These are phyloP conservation scores for Origma solitaria DNA, from an alignment of 2,113 vertebrate genomes.

Conservation along the genomic window DNA sequence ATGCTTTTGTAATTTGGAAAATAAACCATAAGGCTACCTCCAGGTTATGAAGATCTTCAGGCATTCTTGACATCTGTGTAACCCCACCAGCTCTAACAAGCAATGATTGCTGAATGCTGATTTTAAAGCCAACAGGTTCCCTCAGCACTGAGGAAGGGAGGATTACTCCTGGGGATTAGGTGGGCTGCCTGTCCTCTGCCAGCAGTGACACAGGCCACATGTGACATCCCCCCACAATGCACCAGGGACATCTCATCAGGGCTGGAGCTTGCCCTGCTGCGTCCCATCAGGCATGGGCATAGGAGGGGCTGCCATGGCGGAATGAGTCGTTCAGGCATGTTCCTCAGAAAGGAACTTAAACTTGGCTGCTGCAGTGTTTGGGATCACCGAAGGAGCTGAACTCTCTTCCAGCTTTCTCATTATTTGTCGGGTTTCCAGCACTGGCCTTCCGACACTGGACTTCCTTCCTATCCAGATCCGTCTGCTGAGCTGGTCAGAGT, in stretches of 20 bases:
- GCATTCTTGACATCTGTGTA: neutral
- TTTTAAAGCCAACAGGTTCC: neutral
- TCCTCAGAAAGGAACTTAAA: neutral
- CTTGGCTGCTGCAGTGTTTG: neutral
- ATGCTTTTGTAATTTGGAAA: neutral
- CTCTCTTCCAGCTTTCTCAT: neutral
- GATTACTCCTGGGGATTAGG: neutral
- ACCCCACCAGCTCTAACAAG: neutral
- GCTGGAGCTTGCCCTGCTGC: neutral
- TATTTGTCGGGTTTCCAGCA: constrained; percentile 6
- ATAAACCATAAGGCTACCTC: neutral
- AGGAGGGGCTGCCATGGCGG: neutral
- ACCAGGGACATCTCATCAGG: neutral
- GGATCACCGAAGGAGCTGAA: neutral
- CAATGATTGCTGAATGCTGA: neutral
- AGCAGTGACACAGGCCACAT: neutral
- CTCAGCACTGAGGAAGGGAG: neutral
- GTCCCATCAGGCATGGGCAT: neutral
- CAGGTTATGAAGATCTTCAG: neutral
- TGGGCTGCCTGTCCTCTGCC: neutral
- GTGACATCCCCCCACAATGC: rapidly evolving
- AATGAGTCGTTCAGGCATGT: neutral
- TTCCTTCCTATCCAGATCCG: neutral
- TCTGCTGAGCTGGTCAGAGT: neutral
- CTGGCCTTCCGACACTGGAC: neutral